These are phyloP conservation scores for Strongylocentrotus purpuratus DNA, from an alignment of 35 echinoderm and acorn worm genomes.

Conservation along the genomic window DNA sequence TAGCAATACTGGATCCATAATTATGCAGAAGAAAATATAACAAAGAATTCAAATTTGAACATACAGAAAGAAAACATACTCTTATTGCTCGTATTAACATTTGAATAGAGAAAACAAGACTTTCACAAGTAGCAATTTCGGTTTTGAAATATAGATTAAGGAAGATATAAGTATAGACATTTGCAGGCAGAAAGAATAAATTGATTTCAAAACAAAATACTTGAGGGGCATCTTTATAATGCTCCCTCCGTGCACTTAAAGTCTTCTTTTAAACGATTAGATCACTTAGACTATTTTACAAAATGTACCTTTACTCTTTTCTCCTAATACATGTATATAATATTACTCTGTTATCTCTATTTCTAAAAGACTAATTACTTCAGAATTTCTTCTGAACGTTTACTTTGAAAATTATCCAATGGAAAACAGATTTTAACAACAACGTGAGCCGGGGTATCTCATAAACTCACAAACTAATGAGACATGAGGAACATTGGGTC, in stretches of 20 bases:
- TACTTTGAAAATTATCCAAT: background rate
- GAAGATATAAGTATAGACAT: background rate
- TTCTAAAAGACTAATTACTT: background rate
- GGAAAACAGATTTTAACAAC: too few species aligned
- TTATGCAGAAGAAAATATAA: slow-evolving; percentile 1
- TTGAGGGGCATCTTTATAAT: background rate
- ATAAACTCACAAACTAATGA: too few species aligned
- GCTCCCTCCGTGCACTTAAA: background rate
- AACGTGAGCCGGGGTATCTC: too few species aligned
- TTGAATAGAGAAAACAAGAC: background rate
- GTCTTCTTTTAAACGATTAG: too few species aligned
- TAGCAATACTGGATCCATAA: background rate
- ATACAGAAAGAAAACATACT: background rate
- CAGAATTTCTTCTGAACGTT: background rate
- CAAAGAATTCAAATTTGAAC: background rate
- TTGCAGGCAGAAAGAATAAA: background rate
- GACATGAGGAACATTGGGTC: too few species aligned
- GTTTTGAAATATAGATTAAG: background rate
- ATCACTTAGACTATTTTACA: too few species aligned
- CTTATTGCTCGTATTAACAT: background rate
- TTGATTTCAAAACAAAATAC: background rate
- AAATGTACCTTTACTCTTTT: too few species aligned
- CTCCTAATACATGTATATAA: too few species aligned
- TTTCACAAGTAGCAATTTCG: background rate
- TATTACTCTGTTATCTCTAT: background rate